Base-by-base conservation (phyloP, 1,140 invertebrate genomes). In the Caenorhabditis latens region DNA sequence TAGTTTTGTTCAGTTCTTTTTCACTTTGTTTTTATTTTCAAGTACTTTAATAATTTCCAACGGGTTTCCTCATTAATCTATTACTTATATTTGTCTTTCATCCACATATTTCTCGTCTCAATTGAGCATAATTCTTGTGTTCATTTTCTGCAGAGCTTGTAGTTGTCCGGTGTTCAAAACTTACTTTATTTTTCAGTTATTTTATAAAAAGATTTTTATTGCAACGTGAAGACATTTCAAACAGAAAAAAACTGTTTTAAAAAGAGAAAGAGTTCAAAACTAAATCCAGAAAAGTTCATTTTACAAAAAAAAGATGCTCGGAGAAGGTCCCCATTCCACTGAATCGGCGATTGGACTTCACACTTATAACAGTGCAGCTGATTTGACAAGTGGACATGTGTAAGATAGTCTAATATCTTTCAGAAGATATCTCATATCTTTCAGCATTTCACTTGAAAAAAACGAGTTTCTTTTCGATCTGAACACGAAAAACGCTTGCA, bases 381-480 rank as follows among this genome's bases (percentile, higher is more conserved):
- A 79, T 79, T 53, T 79, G 46, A 50, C 71, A 13, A 79, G 46
- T 79, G 71, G 71, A 24, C 71, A 79, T 50, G 46, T 79, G 71
- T 79, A 79, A 50, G 71, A 8, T 5, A 9, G n/a, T 13, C 2
- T 14, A 0, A 13, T 65, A 11, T 14, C 1, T 24, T 2, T 79
- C 11, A 21, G 14, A 79, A 13, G 1, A 2, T 11, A 8, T 50
- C 14, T 43, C 71, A 21, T 71, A n/a, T 53, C 16, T 79, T 79
- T 50, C 46, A 79, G 71, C 24, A 79, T 79, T 13, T 24, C 71
- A 50, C 71, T 79, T 32, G 71, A 79, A 4, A 79, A 79, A 79
- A 79, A 79, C 71, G 71, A 79, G 71, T 79, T 50, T 79, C 71
- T 79, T 50, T 79, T 79, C 40, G 71, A 79, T 79, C 21, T 79